phyloP scores from a whole-genome alignment of 2,888 invertebrate species.

The Nymphalis urticae region DNA sequence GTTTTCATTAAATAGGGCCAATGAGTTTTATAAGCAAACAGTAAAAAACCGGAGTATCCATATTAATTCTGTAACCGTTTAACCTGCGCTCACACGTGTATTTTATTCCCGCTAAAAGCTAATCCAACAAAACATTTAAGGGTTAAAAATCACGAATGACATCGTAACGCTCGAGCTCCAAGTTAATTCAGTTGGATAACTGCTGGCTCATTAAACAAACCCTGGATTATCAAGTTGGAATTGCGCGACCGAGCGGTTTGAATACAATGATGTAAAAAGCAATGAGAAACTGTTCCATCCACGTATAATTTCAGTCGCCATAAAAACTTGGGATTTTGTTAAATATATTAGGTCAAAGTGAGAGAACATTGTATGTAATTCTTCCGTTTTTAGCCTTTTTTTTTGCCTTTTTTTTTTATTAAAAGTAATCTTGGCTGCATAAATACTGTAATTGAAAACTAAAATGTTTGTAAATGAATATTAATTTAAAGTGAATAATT shows the following conservation, averaged over 20 bases:
- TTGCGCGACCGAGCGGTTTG: constrained; percentile 69
- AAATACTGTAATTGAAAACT: too few species aligned
- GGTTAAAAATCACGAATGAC: constrained; percentile 56
- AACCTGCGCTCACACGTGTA: constrained; percentile 15
- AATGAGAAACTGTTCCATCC: constrained; percentile 72
- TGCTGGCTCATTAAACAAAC: constrained; percentile 68
- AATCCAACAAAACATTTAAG: constrained; percentile 36
- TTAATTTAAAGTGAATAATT: too few species aligned
- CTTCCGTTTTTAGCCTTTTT: constrained; percentile 25
- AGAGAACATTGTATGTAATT: constrained; percentile 41
- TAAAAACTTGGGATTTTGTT: constrained; percentile 65
- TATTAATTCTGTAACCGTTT: constrained; percentile 13
- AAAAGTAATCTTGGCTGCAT: too few species aligned
- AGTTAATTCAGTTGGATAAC: constrained; percentile 64
- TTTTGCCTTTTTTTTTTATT: too few species aligned
- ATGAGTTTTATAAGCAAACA: too few species aligned
- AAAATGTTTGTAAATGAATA: too few species aligned
- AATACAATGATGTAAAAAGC: constrained; percentile 75
- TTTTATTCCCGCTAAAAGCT: constrained; percentile 17
- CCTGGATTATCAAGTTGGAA: constrained; percentile 75
- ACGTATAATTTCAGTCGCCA: constrained; percentile 66
- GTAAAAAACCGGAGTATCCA: neutral
- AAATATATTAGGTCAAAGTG: constrained; percentile 42
- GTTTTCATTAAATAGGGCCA: too few species aligned
- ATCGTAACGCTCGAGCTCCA: constrained; percentile 53